Base-by-base conservation (phyloP, 2,113 vertebrate species). In the Nesoenas mayeri region DNA sequence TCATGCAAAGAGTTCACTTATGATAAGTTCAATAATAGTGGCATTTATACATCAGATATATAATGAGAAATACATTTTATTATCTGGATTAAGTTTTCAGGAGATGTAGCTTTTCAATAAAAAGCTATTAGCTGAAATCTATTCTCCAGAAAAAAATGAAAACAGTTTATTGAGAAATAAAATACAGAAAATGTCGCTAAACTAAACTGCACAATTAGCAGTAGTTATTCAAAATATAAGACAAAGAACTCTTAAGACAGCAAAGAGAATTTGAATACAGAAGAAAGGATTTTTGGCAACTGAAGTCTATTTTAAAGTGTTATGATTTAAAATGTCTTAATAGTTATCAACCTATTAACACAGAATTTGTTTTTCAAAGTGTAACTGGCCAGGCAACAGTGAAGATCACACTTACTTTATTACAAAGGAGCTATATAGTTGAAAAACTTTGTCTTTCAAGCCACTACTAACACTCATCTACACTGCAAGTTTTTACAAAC, bases 401-500 rank as follows among this genome's bases (percentile, higher is more conserved):
- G 57, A 92, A 70, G 79, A 88, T 94, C 50, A 94, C 97, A 93
- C 85, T 95, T 95, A 95, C 80, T 96, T 96, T 88, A 87, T 72
- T 44, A 77, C 6, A 78, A 53, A 48, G 19, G n/a, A 84, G 22
- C 22, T 91, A 85, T 24, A 7, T 73, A 80, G 16, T 70, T 21
- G 20, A 8, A 69, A 89, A 67, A 29, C 22, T 51, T n/a, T 51
- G 61, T 82, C 53, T 36, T 12, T 47, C 38, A 32, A 64, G 73
- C 84, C 66, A 93, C 89, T 85, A 91, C 72, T 31, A 87, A 77
- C 66, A 93, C 72, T 93, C 64, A 67, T 80, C 82, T 94, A 87
- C 88, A 85, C 77, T 62, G 81, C 88, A 94, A 92, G 15, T n/a
- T 74, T 79, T 86, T 93, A 97, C 97, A 97, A 83, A 97, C 95